Conservation (phyloP, 37 sponge, comb jelly and placozoan genomes). For the Theonella swinhoei region DNA sequence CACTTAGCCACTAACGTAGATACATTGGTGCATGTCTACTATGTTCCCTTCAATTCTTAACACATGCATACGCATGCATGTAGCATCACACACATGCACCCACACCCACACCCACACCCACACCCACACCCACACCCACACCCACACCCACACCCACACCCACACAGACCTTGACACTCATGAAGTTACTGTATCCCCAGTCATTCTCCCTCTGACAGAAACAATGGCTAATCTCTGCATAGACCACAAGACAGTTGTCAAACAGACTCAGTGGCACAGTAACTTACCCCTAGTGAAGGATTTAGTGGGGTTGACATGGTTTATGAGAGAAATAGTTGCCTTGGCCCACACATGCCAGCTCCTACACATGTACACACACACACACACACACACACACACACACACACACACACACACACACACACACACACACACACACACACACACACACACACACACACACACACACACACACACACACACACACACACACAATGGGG, state of each 20-base stretch:
- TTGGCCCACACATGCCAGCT: conserved; percentile 83
- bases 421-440: too few relatives aligned
- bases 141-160: too few relatives aligned
- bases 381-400: background rate
- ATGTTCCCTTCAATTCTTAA: too few relatives aligned
- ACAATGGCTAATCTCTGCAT: conserved; percentile 85
- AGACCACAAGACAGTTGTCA: background rate
- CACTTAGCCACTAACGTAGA: too few relatives aligned
- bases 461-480: too few relatives aligned
- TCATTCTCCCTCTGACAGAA: conserved; percentile 95
- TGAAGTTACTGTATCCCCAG: conserved; percentile 95
- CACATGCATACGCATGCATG: conserved; percentile 25
- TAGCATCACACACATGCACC: too few relatives aligned
- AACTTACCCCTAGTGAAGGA: conserved; percentile 51
- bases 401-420: too few relatives aligned
- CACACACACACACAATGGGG: too few relatives aligned
- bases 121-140: too few relatives aligned
- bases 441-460: too few relatives aligned
- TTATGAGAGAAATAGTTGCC: conserved; percentile 77
- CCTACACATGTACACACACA: conserved; percentile 6
- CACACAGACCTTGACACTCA: conserved; percentile 79
- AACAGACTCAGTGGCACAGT: conserved; percentile 9
- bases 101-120: too few relatives aligned
- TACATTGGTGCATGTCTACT: too few relatives aligned
- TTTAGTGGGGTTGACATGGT: conserved; percentile 39